Conservation (phyloP, 2,113 vertebrate species). For the Oryctolagus cuniculus region mOryCun1.1 NC_091447.1:21025001-21025500, state of each 20-base stretch:
- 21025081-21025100: constrained; percentile 97
- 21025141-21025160: constrained; percentile 96
- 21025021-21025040: constrained; percentile 98
- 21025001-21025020: constrained; percentile 75
- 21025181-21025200: constrained; percentile 98
- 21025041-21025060: constrained; percentile 99
- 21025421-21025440: neutral
- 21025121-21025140: constrained; percentile 98
- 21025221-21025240: constrained; percentile 11
- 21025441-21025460: neutral
- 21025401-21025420: neutral
- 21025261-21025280: neutral
- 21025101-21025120: constrained; percentile 98
- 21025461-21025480: neutral
- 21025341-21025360: neutral
- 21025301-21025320: neutral
- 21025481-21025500: neutral
- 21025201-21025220: constrained; percentile 45
- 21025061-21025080: constrained; percentile 98
- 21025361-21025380: neutral
- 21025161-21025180: constrained; percentile 98
- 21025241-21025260: neutral
- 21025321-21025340: neutral
- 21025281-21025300: neutral
- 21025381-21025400: neutral